Percentiles rank a stretch among this genome's conserved stretches.
Conservation (phyloP, 2,888 invertebrate genomes). For the Cartodere bifasciata region DNA sequence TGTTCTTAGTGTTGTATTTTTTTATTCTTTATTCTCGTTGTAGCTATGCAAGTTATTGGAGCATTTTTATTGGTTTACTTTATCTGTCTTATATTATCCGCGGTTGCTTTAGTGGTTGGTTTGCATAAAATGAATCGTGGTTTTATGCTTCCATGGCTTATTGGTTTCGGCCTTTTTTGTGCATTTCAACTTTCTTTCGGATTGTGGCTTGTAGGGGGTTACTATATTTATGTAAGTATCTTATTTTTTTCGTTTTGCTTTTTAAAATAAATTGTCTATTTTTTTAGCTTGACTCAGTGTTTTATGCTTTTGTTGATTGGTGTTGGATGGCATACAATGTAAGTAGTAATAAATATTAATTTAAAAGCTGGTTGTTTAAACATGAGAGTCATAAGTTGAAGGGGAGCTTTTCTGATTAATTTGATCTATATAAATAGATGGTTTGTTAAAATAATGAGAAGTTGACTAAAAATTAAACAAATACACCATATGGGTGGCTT, state of each 20-base stretch:
- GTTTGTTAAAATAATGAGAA: too few relatives aligned
- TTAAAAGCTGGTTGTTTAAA: too few relatives aligned
- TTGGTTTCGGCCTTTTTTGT: conserved; percentile 53
- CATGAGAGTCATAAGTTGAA: too few relatives aligned
- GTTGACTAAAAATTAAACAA: too few relatives aligned
- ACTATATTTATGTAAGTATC: conserved; percentile 77
- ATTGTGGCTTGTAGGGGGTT: conserved; percentile 75
- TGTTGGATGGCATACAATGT: conserved; percentile 80
- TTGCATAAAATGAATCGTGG: conserved; percentile 61
- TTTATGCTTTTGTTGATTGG: conserved; percentile 63
- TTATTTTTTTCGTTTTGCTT: conserved; percentile 4
- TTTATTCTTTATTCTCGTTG: conserved; percentile 26
- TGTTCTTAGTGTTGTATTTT: conserved; percentile 5
- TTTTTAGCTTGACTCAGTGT: conserved; percentile 64
- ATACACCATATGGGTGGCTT: too few relatives aligned
- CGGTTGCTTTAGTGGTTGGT: conserved; percentile 49
- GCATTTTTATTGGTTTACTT: conserved; percentile 48
- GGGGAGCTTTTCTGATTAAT: too few relatives aligned
- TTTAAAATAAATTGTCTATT: conserved; percentile 15
- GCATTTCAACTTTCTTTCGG: conserved; percentile 68
- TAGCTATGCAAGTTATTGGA: conserved; percentile 65
- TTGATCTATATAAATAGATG: too few relatives aligned
- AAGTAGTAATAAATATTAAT: too few relatives aligned
- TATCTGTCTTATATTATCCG: conserved; percentile 40
- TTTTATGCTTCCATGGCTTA: conserved; percentile 70